Base-by-base conservation (phyloP, 2,113 vertebrate genomes). In the Sterna hirundo region DNA sequence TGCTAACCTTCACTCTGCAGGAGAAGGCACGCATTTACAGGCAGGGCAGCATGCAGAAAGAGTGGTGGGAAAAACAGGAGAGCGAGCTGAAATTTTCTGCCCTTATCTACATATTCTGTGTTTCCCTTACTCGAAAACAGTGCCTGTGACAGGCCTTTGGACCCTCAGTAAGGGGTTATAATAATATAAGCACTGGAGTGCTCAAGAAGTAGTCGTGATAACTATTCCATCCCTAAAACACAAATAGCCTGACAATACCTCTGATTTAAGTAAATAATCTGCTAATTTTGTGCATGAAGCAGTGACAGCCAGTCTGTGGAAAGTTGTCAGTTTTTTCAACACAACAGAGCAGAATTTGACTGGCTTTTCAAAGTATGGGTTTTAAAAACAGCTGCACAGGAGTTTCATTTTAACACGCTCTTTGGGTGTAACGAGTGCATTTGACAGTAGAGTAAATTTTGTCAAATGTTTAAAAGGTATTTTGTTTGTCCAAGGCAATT, bases 161-260 rank as follows among this genome's bases (percentile, higher is more conserved):
- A 34, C 20, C 15, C 17, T 27, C 18, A 15, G 12, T n/a, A 27
- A 85, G 30, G 34, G 22, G 3, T 32, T 54, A 11, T 9, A 69
- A 47, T 25, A 54, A 54, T 27, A 27, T 15, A 54, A 49, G 47
- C 1, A 0, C 1, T 17, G 6, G 11, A 4, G 5, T 77, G 40
- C 23, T 54, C n/a, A 70, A 83, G 47, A 7, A 83, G 19, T 2
- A 2, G 6, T 51, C 2, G 6, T 51, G 9, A 8, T 51, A 65
- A 70, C 8, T 62, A 18, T 71, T 52, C 20, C 18, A 30, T 60
- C 30, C 40, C 25, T 68, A 64, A 65, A 86, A 21, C 32, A 89
- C 29, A 78, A 64, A 27, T 38, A 75, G 20, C 26, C 32, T 75
- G 32, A 86, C 36, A 80, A 36, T 78, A 77, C 22, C 25, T 71